Base-by-base conservation (phyloP, 2,113 vertebrate genomes). In the Pseudolaguvia tuberculata region DNA sequence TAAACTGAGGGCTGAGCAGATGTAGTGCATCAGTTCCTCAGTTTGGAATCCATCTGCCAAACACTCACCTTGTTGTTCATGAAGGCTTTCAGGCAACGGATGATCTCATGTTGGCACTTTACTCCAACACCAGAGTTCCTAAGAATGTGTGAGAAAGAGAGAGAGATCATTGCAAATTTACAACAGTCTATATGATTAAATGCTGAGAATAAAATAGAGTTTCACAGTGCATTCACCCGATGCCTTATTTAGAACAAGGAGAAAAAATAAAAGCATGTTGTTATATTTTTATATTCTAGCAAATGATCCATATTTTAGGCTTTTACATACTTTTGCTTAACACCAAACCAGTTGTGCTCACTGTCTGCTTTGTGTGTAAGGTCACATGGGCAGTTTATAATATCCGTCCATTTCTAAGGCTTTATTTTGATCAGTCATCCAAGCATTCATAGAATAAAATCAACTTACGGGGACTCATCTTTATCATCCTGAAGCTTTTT, bases 41-140 rank as follows among this genome's bases (percentile, higher is more conserved):
- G 21, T 35, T n/a, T 20, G 27, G 25, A 63, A 52, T 74, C 59
- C 59, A 18, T 4, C 57, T 50, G 57, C 45, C 14, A 69, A 52
- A 17, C 42, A 48, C 21, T 89, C 73, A 94, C 94, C 91, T 92
- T 94, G 86, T 95, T 95, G 83, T 96, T 96, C 95, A 96, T 95
- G 76, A 95, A 96, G 59, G 93, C 92, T 87, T 96, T 96, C 29
- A 96, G 89, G 84, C 94, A 96, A 55, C 92, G 88, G 81, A 95
- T 94, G 77, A 95, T 92, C 83, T 96, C 94, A 59, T 94, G 91
- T 75, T 95, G 91, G 84, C 93, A 92, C 85, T 90, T 92, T 2
- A 87, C 85, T 52, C 87, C 87, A 39, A 84, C 81, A 25, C 50
- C 74, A 86, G 87, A 58, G 47, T 47, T 73, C 6, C 45, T 76